Conservation (phyloP, 2,113 vertebrate genomes). For the Brienomyrus longianalis region DNA sequence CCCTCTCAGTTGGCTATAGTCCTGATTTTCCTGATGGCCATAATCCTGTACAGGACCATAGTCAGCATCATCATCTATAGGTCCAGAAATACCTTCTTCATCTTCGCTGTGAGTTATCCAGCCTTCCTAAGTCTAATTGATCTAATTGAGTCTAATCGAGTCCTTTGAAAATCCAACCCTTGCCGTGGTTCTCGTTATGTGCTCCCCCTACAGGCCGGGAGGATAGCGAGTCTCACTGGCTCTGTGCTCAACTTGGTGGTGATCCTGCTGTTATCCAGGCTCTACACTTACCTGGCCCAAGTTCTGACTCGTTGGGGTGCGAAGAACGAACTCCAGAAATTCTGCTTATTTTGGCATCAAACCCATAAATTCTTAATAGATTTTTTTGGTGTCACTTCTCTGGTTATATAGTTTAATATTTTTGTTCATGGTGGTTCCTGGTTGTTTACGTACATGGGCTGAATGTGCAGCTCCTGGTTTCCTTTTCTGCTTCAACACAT, state of each 20-base stretch:
- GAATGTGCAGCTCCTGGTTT: not conserved
- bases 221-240: slow-evolving; percentile 57
- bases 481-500: not conserved
- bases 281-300: slow-evolving; percentile 56
- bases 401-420: not conserved
- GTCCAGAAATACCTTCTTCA: slow-evolving; percentile 39
- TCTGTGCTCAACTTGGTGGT: slow-evolving; percentile 62
- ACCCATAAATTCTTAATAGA: not conserved
- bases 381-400: not conserved
- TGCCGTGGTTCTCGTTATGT: not conserved
- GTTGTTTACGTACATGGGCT: not conserved
- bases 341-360: not conserved
- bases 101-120: slow-evolving; percentile 52
- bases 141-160: not conserved
- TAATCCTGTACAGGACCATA: slow-evolving; percentile 44
- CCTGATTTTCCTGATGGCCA: slow-evolving; percentile 42
- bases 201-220: slow-evolving; percentile 47
- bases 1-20: slow-evolving; percentile 39
- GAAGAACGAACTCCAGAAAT: slow-evolving; percentile 11
- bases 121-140: not conserved
- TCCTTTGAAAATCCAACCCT: not conserved
- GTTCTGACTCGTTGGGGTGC: slow-evolving; percentile 70
- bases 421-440: not conserved
- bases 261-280: slow-evolving; percentile 61
- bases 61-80: slow-evolving; percentile 39